A percentile compares a stretch with the other conserved stretches of the same genome.
Evolutionary conservation across 2,113 vertebrate species (phyloP).

Genomic region (Motacilla tschutschensis): DNA sequence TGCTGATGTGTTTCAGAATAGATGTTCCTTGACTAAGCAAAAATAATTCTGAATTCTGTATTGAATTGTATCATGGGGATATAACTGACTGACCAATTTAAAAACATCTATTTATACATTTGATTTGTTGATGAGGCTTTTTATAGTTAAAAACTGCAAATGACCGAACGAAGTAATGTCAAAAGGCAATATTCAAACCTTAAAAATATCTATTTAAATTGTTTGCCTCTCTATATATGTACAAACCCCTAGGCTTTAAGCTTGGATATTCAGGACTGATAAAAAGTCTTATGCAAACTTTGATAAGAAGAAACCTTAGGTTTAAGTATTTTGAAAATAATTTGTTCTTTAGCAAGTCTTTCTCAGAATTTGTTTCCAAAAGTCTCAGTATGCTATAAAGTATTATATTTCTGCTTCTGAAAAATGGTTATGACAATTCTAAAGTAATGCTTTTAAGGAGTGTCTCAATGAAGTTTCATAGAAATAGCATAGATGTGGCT

Average conservation of each 20-base stretch:
- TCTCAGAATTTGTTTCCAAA: neutral
- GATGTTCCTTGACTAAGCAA: neutral
- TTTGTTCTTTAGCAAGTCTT: neutral
- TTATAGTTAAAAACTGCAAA: neutral
- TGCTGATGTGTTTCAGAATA: neutral
- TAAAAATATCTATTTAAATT: neutral
- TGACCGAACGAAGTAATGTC: neutral
- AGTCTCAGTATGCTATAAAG: neutral
- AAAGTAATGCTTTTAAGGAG: neutral
- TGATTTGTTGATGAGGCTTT: neutral
- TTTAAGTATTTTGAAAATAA: neutral
- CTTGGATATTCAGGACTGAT: neutral
- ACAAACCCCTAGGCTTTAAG: neutral
- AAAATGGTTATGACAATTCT: neutral
- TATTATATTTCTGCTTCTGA: neutral
- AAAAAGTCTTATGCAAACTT: neutral
- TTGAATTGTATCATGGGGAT: neutral
- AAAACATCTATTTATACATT: neutral
- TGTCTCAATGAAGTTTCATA: neutral
- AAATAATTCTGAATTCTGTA: neutral
- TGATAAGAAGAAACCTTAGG: neutral
- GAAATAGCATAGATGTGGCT: neutral
- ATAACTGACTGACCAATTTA: fast-evolving
- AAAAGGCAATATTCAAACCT: neutral
- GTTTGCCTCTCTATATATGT: neutral